These are phyloP conservation scores for Cataglyphis cursor DNA, from an alignment of 2,888 invertebrate species.

Conservation along the genomic window DNA sequence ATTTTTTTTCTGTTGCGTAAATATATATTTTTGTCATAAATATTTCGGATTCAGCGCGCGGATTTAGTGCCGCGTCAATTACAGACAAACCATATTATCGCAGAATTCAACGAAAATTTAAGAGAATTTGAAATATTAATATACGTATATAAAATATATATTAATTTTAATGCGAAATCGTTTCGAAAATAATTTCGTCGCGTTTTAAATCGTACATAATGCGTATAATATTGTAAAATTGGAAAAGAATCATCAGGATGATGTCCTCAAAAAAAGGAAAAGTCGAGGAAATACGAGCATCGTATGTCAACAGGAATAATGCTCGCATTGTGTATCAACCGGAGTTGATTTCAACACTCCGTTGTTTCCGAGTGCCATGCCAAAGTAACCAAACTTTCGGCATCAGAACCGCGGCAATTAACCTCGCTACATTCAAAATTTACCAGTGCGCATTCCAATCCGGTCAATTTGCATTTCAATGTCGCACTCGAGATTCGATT, in stretches of 20 bases:
- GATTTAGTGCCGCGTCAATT: constrained; percentile 63
- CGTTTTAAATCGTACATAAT: constrained; percentile 48
- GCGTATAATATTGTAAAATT: neutral
- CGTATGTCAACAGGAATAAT: constrained; percentile 54
- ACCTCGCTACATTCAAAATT: constrained; percentile 68
- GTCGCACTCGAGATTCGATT: neutral
- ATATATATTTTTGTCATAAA: constrained; percentile 68
- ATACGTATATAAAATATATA: constrained; percentile 16
- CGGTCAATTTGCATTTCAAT: constrained; percentile 22
- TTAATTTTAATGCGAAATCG: constrained; percentile 23
- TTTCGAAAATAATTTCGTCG: neutral
- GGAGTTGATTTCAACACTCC: neutral
- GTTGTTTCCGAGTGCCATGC: constrained; percentile 19
- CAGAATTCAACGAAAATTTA: constrained; percentile 59
- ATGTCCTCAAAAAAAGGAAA: neutral
- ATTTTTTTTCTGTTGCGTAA: constrained; percentile 55
- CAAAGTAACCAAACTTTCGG: constrained; percentile 65
- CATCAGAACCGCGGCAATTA: constrained; percentile 63
- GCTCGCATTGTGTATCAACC: constrained; percentile 42
- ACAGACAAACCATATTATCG: constrained; percentile 57
- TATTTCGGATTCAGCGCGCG: constrained; percentile 3
- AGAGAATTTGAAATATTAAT: constrained; percentile 39
- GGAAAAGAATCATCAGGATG: neutral
- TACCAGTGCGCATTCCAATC: constrained; percentile 33
- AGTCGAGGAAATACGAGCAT: constrained; percentile 13